These are phyloP conservation scores for Acanthacorydalis orientalis DNA, from an alignment of 2,888 invertebrate genomes.

Conservation along the genomic window DNA sequence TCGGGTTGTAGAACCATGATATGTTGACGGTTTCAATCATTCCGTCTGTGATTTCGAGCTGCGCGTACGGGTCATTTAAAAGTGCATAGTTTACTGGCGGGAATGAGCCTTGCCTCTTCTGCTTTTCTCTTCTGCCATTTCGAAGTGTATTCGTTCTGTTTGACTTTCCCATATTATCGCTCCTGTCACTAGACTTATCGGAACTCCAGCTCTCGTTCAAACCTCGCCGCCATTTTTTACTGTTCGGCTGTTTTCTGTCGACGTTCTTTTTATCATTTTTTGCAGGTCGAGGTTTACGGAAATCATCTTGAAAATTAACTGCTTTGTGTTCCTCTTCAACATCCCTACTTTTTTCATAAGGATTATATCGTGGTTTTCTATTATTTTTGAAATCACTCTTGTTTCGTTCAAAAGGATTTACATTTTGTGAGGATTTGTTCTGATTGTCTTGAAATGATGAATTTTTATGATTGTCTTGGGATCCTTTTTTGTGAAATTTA, in stretches of 20 bases:
- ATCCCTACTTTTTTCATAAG: too few relatives aligned
- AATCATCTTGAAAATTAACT: too few relatives aligned
- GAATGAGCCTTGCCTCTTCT: not conserved
- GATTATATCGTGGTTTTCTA: too few relatives aligned
- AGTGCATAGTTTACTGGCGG: conserved; percentile 25
- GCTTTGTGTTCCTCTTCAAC: too few relatives aligned
- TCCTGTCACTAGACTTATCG: not conserved
- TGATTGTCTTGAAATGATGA: too few relatives aligned
- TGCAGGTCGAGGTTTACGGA: too few relatives aligned
- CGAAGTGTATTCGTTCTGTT: not conserved
- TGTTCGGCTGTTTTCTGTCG: not conserved
- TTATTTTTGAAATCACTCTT: too few relatives aligned
- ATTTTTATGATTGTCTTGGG: too few relatives aligned
- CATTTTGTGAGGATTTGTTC: too few relatives aligned
- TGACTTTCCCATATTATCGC: not conserved
- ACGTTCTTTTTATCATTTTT: not conserved
- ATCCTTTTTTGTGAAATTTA: too few relatives aligned
- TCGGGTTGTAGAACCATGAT: conserved; percentile 61
- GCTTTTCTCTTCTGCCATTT: not conserved
- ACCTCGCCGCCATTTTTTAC: not conserved
- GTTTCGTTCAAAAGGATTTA: too few relatives aligned
- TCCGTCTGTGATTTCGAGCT: conserved; percentile 31
- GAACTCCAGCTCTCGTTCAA: not conserved
- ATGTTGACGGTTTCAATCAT: conserved; percentile 40
- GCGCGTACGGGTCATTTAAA: conserved; percentile 29